Evolutionary conservation across 2,888 invertebrate species (phyloP), one percentile per base, ranked within the genome.

Genomic region (Rhingia campestris): DNA sequence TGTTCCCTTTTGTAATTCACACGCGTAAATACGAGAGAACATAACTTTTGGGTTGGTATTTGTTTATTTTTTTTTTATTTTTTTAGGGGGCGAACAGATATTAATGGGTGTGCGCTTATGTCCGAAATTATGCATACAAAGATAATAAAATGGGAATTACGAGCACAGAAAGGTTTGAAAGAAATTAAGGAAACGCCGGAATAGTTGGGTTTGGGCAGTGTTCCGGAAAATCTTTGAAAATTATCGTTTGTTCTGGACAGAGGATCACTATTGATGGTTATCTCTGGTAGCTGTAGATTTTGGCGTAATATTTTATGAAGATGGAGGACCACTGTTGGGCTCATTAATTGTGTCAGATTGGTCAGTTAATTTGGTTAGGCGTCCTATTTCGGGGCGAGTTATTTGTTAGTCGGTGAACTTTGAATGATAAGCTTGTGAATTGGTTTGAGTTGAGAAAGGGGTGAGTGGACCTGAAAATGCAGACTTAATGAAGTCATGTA

Each of bases 161-260:
- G 22, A 22, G 22, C 22, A 32, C 6, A 35, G 58, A 51, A 72
- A 53, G 59, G 56, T 76, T 76, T 72, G 47, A 33, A 70, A 70
- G 39, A 59, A 70, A 72, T 70, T 81, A 51, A 53, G 56, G 12
- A 9, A 61, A 67, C 41, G 51, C 10, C 7, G n/a, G 14, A 10
- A 4, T 32, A 58, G 67, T 9, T 59, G 39, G 41, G 5, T 74
- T 76, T 73, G 73, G n/a, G 43, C 59, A 84, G 64, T 84, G 51
- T 79, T 73, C 41, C 63, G 82, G 82, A 84, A 84, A 84, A 79
- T 74, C 56, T 74, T 54, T 43, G 45, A 41, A 67, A 72, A 64
- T 53, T 45, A 10, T 39, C 51, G 6, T 4, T 10, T 35, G 35
- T 7, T 43, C 12, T 9, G 47, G n/a, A 32, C 37, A 9, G n/a